Evolutionary conservation across 2,888 invertebrate genomes (phyloP).

Genomic region (Hypercompe scribonia): DNA sequence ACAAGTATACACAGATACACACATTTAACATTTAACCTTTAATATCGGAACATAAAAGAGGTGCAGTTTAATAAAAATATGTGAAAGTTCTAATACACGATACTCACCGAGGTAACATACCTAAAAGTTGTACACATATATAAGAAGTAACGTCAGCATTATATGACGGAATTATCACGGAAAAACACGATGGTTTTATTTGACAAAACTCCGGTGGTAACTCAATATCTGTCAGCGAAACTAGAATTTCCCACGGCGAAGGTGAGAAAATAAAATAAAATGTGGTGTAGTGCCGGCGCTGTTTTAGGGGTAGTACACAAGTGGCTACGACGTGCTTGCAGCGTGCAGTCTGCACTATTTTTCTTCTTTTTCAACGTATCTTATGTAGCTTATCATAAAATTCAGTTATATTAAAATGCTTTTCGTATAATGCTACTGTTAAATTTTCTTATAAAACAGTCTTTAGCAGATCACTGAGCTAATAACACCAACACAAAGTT

Average conservation of each 20-base stretch:
- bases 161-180: slow-evolving; percentile 38
- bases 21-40: too few species aligned
- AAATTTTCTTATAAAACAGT: not conserved
- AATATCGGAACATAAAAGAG: not conserved
- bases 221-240: slow-evolving; percentile 78
- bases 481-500: not conserved
- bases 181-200: slow-evolving; percentile 71
- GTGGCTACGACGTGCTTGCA: slow-evolving; percentile 26
- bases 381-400: not conserved
- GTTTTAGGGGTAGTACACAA: slow-evolving; percentile 59
- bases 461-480: not conserved
- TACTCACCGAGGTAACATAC: slow-evolving; percentile 29
- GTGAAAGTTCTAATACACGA: slow-evolving; percentile 24
- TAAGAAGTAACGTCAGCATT: slow-evolving; percentile 36
- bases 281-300: slow-evolving; percentile 57
- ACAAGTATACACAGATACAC: too few species aligned
- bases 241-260: slow-evolving; percentile 73
- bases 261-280: slow-evolving; percentile 75
- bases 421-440: not conserved
- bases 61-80: slow-evolving; percentile 2
- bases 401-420: not conserved
- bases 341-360: not conserved
- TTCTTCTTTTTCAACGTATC: not conserved
- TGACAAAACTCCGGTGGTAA: slow-evolving; percentile 71
- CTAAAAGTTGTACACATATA: slow-evolving; percentile 47